A percentile compares a stretch with the other conserved stretches of the same genome.
Evolutionary conservation across 2,888 invertebrate species (phyloP).

Genomic region (Trachelus tabidus): DNA sequence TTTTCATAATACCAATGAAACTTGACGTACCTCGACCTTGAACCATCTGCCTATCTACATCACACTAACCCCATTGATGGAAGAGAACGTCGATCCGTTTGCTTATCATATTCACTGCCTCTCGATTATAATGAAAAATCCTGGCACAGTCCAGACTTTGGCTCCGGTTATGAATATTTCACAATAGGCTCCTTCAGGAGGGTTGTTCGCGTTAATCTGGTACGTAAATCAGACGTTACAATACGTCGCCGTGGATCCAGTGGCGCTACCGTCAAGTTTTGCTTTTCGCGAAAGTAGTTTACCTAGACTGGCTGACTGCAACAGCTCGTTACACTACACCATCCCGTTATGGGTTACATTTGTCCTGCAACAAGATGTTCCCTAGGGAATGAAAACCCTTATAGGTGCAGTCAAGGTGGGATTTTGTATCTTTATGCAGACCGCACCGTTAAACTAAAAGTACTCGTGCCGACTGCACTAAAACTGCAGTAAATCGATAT

Average conservation of each 20-base stretch:
- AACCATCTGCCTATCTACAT: background rate
- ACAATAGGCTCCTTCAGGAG: background rate
- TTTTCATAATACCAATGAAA: background rate
- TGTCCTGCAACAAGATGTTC: background rate
- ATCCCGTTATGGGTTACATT: background rate
- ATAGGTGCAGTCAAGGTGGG: background rate
- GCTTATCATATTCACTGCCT: background rate
- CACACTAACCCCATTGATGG: background rate
- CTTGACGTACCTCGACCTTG: background rate
- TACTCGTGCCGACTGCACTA: constrained; percentile 19
- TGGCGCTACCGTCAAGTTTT: constrained; percentile 12
- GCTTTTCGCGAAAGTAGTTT: constrained; percentile 33
- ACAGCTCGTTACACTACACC: constrained; percentile 35
- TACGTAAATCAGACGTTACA: background rate
- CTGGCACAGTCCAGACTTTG: constrained; percentile 18
- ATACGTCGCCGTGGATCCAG: background rate
- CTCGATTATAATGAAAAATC: constrained; percentile 28
- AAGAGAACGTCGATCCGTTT: background rate
- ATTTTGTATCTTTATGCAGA: constrained; percentile 23
- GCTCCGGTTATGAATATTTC: constrained; percentile 13
- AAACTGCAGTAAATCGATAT: constrained; percentile 36
- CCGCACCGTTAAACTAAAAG: constrained; percentile 31
- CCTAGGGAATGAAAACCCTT: background rate
- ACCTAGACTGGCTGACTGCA: constrained; percentile 38
- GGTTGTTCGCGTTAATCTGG: background rate